Percentiles rank a stretch among this genome's conserved stretches.
Conservation (phyloP, 1,140 invertebrate species). For the Akabosia matsudoensis region DNA sequence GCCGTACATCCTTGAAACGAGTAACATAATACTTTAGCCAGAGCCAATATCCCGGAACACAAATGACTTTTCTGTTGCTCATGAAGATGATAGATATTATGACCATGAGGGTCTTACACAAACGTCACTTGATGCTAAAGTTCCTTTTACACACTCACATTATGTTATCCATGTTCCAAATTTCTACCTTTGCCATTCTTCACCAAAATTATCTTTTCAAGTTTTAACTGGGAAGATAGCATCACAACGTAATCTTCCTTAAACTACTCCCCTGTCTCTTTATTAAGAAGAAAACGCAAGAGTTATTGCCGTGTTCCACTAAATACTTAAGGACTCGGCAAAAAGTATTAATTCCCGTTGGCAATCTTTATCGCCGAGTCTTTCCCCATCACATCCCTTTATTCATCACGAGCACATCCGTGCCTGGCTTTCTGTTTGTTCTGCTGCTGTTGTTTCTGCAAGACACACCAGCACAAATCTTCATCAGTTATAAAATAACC, state of each 20-base stretch:
- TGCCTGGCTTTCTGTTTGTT: not conserved
- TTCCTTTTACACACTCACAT: too few relatives aligned
- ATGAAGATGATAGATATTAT: too few relatives aligned
- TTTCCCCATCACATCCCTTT: not conserved
- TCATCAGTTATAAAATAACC: constrained; percentile 8
- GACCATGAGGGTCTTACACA: too few relatives aligned
- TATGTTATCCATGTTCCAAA: too few relatives aligned
- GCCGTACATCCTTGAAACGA: too few relatives aligned
- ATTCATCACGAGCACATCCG: not conserved
- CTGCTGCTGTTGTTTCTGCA: not conserved
- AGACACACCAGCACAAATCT: not conserved
- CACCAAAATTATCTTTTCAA: not conserved
- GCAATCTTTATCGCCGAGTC: too few relatives aligned
- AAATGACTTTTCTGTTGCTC: too few relatives aligned
- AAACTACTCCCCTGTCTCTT: not conserved
- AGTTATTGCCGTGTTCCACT: not conserved
- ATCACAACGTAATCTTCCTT: not conserved
- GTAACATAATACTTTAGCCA: too few relatives aligned
- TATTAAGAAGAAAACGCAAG: not conserved
- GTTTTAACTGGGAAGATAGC: not conserved
- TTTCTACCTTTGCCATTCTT: too few relatives aligned
- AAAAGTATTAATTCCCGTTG: too few relatives aligned
- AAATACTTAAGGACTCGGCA: not conserved
- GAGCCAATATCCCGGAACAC: too few relatives aligned
- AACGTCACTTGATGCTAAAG: too few relatives aligned